Evolutionary conservation across 1,140 invertebrate genomes (phyloP).

Genomic region (Panagrolaimus sp.): DNA sequence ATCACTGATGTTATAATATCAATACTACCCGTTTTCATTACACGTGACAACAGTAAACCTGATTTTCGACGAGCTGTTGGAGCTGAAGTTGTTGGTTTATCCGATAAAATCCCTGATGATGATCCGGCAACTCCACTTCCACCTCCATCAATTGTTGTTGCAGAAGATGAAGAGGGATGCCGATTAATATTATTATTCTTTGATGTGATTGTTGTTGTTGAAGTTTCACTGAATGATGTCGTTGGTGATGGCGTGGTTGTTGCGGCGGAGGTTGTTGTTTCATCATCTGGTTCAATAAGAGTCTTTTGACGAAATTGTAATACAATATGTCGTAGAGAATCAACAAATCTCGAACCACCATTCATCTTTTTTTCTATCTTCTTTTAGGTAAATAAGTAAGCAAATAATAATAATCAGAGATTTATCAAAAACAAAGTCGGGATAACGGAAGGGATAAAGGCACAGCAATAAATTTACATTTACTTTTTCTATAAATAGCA

Average conservation of each 20-base stretch:
- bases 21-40: constrained; percentile 10
- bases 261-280: neutral
- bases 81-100: neutral
- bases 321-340: constrained; percentile 10
- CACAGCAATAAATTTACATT: too few species aligned
- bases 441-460: too few species aligned
- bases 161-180: neutral
- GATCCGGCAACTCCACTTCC: too few species aligned
- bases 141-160: neutral
- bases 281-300: neutral
- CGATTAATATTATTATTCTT: neutral
- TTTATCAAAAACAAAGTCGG: too few species aligned
- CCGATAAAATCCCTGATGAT: too few species aligned
- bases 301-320: constrained; percentile 1
- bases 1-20: constrained; percentile 13
- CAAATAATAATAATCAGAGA: too few species aligned
- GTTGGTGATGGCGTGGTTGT: neutral
- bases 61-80: constrained; percentile 2
- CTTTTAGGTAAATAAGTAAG: too few species aligned
- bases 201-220: neutral
- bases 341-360: neutral
- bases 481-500: too few species aligned
- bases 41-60: neutral
- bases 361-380: neutral
- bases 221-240: constrained; percentile 10